Base-by-base conservation (phyloP, 2,888 invertebrate species). In the Xestia sexstrigata region DNA sequence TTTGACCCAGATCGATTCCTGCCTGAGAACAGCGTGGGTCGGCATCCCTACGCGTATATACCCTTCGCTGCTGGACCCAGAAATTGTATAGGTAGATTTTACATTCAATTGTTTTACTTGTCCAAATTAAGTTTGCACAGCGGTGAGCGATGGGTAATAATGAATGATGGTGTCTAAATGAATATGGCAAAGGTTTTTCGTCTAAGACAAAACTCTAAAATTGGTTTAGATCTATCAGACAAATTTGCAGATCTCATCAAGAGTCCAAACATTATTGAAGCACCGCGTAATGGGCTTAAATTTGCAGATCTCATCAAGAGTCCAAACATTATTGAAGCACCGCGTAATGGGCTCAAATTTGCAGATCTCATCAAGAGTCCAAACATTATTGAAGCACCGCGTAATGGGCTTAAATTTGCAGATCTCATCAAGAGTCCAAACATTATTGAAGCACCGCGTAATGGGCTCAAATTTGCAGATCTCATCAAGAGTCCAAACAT, bases 1-100 rank as follows among this genome's bases (percentile, higher is more conserved):
- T 98, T 98, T 90, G 97, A 98, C 91, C 98, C 98, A 0, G 98
- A 98, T 67, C 94, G 98, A 82, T 98, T 98, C 92, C 91, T 97
- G 42, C 97, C 97, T 0, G 97, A 77, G 89, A 97, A 97, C 87
- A 91, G 94, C 13, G 78, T 90, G 2, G 92, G 93, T 39, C 95
- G 97, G 20, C 97, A 98, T 94, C 97, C 97, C 0, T 98, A 97
- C 86, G 95, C 97, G 0, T 98, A 97, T 89, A 95, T 98, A 76
- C 98, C 98, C 0, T 98, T 98, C 82, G 98, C 98, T 89, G 98
- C 97, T 1, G 98, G 98, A 0, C 97, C 97, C 0, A 96, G 98
- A 66, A 98, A 98, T 91, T 98, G 98, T 84, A 97, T 98, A 81
- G 92, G 92, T 91, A 82, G 30, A 2, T 39, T 17, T 66, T 2